Percentiles rank a stretch among this genome's conserved stretches.
These are phyloP conservation scores for Drosophila sechellia DNA, from an alignment of 1,140 invertebrate genomes.

Conservation along the genomic window DNA sequence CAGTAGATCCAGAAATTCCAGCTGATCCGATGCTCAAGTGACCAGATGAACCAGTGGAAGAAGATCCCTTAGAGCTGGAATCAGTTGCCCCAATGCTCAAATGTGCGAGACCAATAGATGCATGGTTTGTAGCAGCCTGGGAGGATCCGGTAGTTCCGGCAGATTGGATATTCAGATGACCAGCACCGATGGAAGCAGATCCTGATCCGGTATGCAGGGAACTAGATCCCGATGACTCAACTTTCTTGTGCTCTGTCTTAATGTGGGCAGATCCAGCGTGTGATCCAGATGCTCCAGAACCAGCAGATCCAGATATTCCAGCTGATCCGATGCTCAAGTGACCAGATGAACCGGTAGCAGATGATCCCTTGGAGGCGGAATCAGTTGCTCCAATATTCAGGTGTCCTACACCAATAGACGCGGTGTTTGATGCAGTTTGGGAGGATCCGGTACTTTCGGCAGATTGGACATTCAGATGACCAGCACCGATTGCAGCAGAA, in stretches of 20 bases:
- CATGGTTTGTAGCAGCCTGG: background rate
- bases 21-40: slow-evolving; percentile 4
- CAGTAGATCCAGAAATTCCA: background rate
- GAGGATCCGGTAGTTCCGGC: slow-evolving; percentile 1
- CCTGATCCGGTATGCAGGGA: background rate
- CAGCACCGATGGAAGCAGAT: background rate
- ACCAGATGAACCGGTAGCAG: background rate
- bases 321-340: slow-evolving; percentile 1
- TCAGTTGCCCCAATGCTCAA: background rate
- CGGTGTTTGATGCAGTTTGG: background rate
- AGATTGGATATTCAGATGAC: slow-evolving; percentile 3
- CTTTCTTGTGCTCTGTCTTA: background rate
- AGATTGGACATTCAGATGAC: slow-evolving; percentile 1
- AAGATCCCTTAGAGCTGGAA: background rate
- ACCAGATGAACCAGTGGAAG: background rate
- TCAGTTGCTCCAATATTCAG: background rate
- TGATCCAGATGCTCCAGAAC: background rate
- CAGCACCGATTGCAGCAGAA: background rate
- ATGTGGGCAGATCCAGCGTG: background rate
- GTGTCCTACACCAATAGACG: background rate
- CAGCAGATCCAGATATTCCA: background rate
- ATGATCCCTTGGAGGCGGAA: background rate
- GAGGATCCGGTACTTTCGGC: slow-evolving; percentile 1
- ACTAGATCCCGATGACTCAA: background rate
- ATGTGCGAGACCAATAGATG: background rate